Base-by-base conservation (phyloP, 2,888 invertebrate genomes). In the Dysmachus trigonus region DNA sequence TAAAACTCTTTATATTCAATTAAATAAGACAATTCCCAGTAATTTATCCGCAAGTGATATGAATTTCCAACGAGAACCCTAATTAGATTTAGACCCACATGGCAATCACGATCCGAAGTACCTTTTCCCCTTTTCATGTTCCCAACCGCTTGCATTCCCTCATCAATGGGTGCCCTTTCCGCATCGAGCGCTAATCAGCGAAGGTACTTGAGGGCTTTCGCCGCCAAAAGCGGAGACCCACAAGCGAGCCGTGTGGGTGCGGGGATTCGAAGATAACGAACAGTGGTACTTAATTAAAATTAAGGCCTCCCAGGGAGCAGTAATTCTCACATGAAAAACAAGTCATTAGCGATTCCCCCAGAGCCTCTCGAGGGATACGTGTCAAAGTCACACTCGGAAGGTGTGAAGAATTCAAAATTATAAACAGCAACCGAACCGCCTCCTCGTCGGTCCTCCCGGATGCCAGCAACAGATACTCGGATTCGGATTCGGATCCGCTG, bases 321-420 rank as follows among this genome's bases (percentile, higher is more conserved):
- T 85, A 85, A 77, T 53, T 85, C 76, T 53, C 22, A 53, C 81
- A 81, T 81, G 81, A 77, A 77, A 85, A 85, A 85, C 76, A 76
- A 85, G 35, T 77, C 76, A 77, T 85, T 85, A 85, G 62, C 62
- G 76, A 85, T 85, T 85, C 76, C 76, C 76, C 76, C 18, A 76
- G 85, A 76, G 53, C 76, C 18, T 53, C 85, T 85, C 76, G 13
- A 33, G 62, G 85, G 62, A 85, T 77, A 85, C 85, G 85, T 85
- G 85, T 85, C 85, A 85, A 85, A 85, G 76, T 85, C 85, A 85
- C 85, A 85, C 85, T 77, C 53, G 22, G 76, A 85, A 85, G 85
- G 85, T 85, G 85, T 62, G 77, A 85, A 85, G 76, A 85, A 85
- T 85, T 85, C 53, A 38, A 76, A 77, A 47, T 85, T 76, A 77